Percentiles rank a stretch among this genome's conserved stretches.
These are phyloP conservation scores for Ganaspis sp. DNA, from an alignment of 1,140 invertebrate genomes.

Conservation along the genomic window DNA sequence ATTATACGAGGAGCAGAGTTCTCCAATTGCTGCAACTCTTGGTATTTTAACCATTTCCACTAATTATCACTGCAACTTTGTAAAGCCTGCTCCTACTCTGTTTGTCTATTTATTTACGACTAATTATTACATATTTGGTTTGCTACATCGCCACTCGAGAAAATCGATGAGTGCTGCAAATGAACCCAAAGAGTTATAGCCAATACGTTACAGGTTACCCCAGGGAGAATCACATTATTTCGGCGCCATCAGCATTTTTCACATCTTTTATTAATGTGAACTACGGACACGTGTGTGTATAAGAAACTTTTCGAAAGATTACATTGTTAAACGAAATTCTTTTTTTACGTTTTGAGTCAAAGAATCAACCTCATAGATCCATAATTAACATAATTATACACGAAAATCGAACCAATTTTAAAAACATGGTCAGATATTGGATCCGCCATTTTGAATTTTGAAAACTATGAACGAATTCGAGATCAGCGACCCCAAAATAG, in stretches of 20 bases:
- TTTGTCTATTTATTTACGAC: background rate
- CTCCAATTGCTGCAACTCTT: background rate
- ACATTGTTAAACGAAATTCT: too few relatives aligned
- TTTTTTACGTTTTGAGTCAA: too few relatives aligned
- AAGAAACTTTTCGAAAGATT: background rate
- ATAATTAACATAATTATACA: too few relatives aligned
- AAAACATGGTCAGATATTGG: too few relatives aligned
- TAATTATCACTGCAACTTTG: background rate
- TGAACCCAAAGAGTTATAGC: background rate
- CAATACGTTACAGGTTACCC: background rate
- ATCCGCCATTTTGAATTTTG: too few relatives aligned
- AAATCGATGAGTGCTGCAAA: slow-evolving; percentile 18
- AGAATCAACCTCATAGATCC: too few relatives aligned
- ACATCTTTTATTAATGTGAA: background rate
- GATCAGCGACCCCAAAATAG: too few relatives aligned
- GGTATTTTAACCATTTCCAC: background rate
- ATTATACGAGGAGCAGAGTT: background rate
- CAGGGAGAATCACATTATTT: background rate
- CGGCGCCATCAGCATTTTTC: background rate
- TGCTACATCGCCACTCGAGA: background rate
- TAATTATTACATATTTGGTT: background rate
- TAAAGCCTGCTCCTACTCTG: background rate
- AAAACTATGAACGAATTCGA: too few relatives aligned
- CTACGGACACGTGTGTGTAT: background rate
- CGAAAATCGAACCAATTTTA: too few relatives aligned